Base-by-base conservation (phyloP, 2,888 invertebrate species). In the Caenorhabditis angaria region DNA sequence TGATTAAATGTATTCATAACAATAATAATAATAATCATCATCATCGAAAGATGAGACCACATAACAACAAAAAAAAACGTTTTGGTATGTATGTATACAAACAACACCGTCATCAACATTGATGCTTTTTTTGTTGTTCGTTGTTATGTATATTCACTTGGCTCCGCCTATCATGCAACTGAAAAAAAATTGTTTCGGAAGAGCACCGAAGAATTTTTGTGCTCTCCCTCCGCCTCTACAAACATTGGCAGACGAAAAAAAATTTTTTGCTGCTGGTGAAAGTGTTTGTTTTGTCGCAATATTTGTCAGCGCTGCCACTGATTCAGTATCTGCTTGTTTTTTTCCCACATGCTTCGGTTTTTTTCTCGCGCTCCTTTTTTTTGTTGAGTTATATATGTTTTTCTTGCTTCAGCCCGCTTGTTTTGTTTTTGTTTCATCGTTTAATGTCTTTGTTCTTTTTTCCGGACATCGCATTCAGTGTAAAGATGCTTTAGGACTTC, bases 241-340 rank as follows among this genome's bases (percentile, higher is more conserved):
- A 27, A 24, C 28, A 24, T 54, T 24, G 12, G 4, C 18, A 25
- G 14, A 54, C 10, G 3, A 25, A 54, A 8, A 41, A 41, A 41
- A 41, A 25, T 14, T 27, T 12, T 8, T 27, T 25, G 22, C 27
- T 25, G 25, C 24, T 5, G 27, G 18, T 3, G 10, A 20, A 28
- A 67, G 72, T 72, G 64, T 72, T 72, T 72, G 64, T 72, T 72
- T 72, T 72, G 72, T 64, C 67, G 72, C 72, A 72, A 72, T 72
- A 72, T 72, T 72, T 72, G 72, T 61, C 29, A 32, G 60, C 63
- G 63, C 56, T 10, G 50, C 50, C n/a, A 61, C 66, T 71, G 71
- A 71, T 71, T 71, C 66, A 57, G 65, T 58, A 62, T 50, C 61
- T 57, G 55, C 32, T 20, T 29, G 18, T 25, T 54, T 54, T 54